Evolutionary conservation across 2,797 vertebrate genomes (phyloP).

Genomic region (Anguilla anguilla): DNA sequence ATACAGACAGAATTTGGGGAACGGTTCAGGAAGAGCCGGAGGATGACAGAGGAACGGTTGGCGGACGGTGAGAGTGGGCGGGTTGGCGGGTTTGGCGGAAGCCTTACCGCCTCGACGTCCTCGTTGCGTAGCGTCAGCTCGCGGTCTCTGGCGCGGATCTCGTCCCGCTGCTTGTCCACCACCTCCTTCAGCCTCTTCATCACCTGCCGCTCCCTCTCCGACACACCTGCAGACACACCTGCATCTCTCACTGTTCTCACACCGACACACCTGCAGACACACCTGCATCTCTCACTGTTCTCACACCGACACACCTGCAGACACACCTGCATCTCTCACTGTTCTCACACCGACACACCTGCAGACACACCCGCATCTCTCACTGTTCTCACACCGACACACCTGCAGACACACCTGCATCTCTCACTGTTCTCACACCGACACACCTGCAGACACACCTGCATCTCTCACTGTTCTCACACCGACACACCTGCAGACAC

Average conservation of each 20-base stretch:
- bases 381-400: constrained; percentile 61
- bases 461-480: constrained; percentile 72
- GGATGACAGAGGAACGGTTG: no score
- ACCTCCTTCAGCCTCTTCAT: constrained; percentile 86
- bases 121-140: constrained; percentile 84
- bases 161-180: constrained; percentile 88
- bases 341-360: constrained; percentile 87
- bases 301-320: no score
- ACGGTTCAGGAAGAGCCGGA: neutral
- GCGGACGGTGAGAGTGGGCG: neutral
- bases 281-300: no score
- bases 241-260: no score
- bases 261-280: no score
- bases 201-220: constrained; percentile 82
- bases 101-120: constrained; percentile 86
- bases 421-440: constrained; percentile 73
- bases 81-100: neutral
- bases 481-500: constrained; percentile 76
- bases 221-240: no score
- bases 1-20: neutral
- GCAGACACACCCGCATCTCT: neutral
- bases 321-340: no score
- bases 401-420: constrained; percentile 73
- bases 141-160: constrained; percentile 86
- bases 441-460: constrained; percentile 77